Percentiles rank a stretch among this genome's conserved stretches.
phyloP scores from a whole-genome alignment of 2,113 vertebrate species.

The Eulemur macaco region DNA sequence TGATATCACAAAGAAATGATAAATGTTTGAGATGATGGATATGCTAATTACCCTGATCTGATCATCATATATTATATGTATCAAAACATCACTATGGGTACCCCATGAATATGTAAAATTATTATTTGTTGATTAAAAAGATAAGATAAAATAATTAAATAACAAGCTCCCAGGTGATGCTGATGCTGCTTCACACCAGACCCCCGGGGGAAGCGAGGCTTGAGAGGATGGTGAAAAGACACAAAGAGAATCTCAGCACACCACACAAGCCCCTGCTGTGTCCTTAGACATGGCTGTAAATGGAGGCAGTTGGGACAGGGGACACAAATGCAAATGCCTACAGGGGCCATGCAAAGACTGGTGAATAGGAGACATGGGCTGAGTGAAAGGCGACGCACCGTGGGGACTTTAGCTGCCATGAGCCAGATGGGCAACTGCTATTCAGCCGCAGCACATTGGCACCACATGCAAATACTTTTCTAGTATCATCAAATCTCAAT shows the following conservation, averaged over 20 bases:
- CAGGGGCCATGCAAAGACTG: background rate
- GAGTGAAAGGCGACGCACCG: rapidly evolving
- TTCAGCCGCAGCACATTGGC: background rate
- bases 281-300: background rate
- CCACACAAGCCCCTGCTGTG: background rate
- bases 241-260: background rate
- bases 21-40: too few species aligned
- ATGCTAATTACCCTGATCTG: too few species aligned
- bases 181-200: background rate
- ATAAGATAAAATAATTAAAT: too few species aligned
- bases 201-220: background rate
- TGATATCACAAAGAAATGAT: too few species aligned
- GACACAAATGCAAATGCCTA: background rate
- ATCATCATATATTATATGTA: too few species aligned
- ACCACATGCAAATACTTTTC: background rate
- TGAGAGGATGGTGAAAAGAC: background rate
- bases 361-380: rapidly evolving
- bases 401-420: background rate
- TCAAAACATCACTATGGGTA: too few species aligned
- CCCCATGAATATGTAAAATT: too few species aligned
- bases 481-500: background rate
- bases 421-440: too few species aligned
- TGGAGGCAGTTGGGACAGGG: background rate
- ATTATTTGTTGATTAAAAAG: too few species aligned
- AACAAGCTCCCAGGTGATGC: background rate